Evolutionary conservation across 1,140 invertebrate genomes (phyloP).

Genomic region (Pseudomyrmex concolor): DNA sequence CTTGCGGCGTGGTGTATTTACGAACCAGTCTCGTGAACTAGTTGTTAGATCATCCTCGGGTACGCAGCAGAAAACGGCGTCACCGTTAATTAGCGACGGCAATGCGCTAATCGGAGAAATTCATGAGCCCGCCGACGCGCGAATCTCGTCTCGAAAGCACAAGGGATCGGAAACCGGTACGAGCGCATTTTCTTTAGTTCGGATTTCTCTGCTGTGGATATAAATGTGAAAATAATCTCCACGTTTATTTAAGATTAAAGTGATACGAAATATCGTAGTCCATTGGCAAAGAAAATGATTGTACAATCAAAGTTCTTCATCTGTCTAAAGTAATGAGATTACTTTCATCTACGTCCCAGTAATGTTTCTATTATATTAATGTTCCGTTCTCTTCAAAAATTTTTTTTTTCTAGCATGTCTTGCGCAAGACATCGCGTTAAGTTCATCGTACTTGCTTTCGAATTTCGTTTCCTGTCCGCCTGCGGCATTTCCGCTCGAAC

Average conservation of each 20-base stretch:
- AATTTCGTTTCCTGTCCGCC: constrained; percentile 65
- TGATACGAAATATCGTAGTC: not conserved
- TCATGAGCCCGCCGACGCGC: constrained; percentile 60
- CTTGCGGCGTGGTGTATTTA: constrained; percentile 17
- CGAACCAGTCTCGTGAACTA: constrained; percentile 19
- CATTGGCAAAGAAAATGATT: no score
- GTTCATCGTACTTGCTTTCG: constrained; percentile 61
- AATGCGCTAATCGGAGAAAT: constrained; percentile 68
- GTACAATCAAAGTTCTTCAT: no score
- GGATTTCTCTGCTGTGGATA: not conserved
- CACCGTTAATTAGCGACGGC: constrained; percentile 65
- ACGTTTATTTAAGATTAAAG: not conserved
- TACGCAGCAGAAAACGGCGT: constrained; percentile 43
- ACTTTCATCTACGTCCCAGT: no score
- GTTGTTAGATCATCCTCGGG: constrained; percentile 56
- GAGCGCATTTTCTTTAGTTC: not conserved
- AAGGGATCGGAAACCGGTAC: constrained; percentile 17
- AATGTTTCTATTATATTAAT: not conserved
- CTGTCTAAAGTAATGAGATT: no score
- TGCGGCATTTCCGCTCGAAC: constrained; percentile 70
- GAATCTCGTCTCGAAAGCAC: constrained; percentile 12
- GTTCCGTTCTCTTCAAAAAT: constrained; percentile 35
- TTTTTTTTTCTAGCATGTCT: constrained; percentile 32
- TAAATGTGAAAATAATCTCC: not conserved
- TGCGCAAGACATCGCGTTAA: constrained; percentile 46